These are phyloP conservation scores for Sinella curviseta DNA, from an alignment of 1,140 invertebrate genomes.

Conservation along the genomic window DNA sequence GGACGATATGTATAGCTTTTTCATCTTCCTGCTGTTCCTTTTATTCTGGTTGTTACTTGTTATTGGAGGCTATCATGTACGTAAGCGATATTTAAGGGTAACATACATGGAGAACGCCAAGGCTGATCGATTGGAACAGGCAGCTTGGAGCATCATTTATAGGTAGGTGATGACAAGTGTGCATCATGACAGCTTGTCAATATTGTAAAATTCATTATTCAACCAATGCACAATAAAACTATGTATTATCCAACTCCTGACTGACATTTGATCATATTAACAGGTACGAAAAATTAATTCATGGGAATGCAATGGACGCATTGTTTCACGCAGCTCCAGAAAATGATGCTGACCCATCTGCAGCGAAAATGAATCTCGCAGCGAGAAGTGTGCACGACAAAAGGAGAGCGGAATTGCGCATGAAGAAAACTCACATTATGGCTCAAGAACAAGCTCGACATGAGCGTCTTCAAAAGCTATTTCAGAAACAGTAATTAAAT, in stretches of 20 bases:
- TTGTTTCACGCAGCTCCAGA: background rate
- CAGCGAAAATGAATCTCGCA: background rate
- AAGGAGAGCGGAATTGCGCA: background rate
- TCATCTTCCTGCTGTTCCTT: background rate
- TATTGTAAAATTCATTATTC: no score
- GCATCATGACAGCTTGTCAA: no score
- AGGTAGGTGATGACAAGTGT: no score
- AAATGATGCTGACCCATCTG: background rate
- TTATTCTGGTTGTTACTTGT: background rate
- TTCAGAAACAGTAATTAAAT: background rate
- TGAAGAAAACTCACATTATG: slow-evolving; percentile 4
- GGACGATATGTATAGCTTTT: background rate
- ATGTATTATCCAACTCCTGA: no score
- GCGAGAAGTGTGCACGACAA: background rate
- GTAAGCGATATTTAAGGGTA: background rate
- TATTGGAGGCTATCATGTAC: background rate
- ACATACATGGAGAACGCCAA: background rate
- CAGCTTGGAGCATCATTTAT: background rate
- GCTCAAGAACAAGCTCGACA: slow-evolving; percentile 2
- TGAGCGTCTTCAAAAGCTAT: slow-evolving; percentile 5
- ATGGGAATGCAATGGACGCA: background rate
- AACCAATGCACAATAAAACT: no score
- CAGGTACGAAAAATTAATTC: slow-evolving; percentile 1
- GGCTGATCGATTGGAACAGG: background rate
- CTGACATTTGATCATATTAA: no score